Evolutionary conservation across 1,140 invertebrate species (phyloP), one percentile per base, ranked within the genome.

Genomic region (Drosophila baimaii): DNA sequence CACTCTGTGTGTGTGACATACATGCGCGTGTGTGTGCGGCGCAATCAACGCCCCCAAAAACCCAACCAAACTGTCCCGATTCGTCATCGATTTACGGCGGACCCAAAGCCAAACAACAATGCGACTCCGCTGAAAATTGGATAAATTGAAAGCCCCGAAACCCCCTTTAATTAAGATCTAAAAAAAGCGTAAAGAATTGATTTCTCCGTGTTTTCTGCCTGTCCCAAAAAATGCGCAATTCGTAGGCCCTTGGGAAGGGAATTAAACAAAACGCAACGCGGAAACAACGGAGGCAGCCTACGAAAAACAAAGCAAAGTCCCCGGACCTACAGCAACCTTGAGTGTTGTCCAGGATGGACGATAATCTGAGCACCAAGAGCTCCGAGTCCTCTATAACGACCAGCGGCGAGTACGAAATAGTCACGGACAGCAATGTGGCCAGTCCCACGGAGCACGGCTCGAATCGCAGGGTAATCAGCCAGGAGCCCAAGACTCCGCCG

Each of bases 381-480:
- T 95, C 95, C 92, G 96, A 97, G 93, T 91, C 90, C 29, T 97
- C 96, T 71, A 93, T 95, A 88, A 95, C 95, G 54, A 96, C 95
- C 39, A 96, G 95, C 90, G 96, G 97, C 69, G 96, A 97, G 90
- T 97, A 96, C 93, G 96, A 97, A 93, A 95, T 97, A 91, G 94
- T 97, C 29, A 93, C 93, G 62, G 92, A 91, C 46, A 91, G 75
- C 41, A 90, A 81, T 77, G 84, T 92, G 39, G 77, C 78, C 41
- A 90, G 89, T 71, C 91, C 90, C 21, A 63, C 82, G 27, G 89
- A 90, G 17, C 77, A 29, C 10, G 47, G 70, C n/a, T 21, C 55
- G 43, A 79, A 89, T 23, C 69, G 63, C 4, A 25, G 54, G 17
- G 41, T 75, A 57, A 43, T 61, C 27, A 62, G n/a, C 54, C 78